Conservation (phyloP, 2,888 invertebrate genomes). For the Latrodectus hesperus region DNA sequence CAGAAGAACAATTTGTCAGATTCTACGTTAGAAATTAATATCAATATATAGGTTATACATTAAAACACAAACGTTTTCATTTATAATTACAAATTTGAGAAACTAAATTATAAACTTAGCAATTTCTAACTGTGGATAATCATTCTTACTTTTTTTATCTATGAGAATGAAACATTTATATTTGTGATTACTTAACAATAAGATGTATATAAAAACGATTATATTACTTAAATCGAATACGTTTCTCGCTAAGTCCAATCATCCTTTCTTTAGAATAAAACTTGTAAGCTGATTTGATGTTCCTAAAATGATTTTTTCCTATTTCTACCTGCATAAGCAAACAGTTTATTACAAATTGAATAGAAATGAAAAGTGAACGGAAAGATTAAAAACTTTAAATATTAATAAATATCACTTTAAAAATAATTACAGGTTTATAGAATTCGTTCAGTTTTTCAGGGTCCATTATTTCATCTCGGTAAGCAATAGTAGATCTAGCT, state of each 20-base stretch:
- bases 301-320: slow-evolving; percentile 40
- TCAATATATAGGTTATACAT: too few species aligned
- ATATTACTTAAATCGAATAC: slow-evolving; percentile 15
- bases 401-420: neutral
- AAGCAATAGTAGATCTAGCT: slow-evolving; percentile 37
- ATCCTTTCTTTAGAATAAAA: slow-evolving; percentile 14
- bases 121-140: too few species aligned
- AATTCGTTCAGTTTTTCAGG: slow-evolving; percentile 45
- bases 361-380: neutral
- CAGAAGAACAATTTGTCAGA: too few species aligned
- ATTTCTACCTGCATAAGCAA: slow-evolving; percentile 20
- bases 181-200: too few species aligned
- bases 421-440: slow-evolving; percentile 32
- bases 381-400: neutral
- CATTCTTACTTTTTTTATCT: too few species aligned
- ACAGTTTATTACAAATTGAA: neutral
- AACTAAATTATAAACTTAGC: too few species aligned
- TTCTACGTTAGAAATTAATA: too few species aligned
- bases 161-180: too few species aligned
- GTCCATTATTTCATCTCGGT: slow-evolving; percentile 52
- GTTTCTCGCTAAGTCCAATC: slow-evolving; percentile 13
- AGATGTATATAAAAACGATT: too few species aligned
- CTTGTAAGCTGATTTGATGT: slow-evolving; percentile 17
- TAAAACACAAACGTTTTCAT: too few species aligned
- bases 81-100: too few species aligned